Evolutionary conservation across 2,888 invertebrate genomes (phyloP).

Genomic region (Sesia bembeciformis): DNA sequence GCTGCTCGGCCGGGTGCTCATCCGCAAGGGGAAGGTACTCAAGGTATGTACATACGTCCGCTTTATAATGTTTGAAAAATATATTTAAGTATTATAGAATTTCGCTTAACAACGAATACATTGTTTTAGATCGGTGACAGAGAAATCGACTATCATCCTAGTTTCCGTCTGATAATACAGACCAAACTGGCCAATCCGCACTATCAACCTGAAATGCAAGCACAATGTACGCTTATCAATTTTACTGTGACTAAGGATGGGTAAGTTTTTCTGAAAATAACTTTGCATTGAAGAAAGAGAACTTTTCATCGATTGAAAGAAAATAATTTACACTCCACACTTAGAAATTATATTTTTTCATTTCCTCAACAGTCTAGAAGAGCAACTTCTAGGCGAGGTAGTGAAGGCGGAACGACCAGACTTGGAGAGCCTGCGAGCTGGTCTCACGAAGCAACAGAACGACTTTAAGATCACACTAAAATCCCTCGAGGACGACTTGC

Average conservation of each 20-base stretch:
- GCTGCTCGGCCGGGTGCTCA: slow-evolving; percentile 88
- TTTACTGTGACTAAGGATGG: slow-evolving; percentile 96
- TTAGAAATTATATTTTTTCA: neutral
- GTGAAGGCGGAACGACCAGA: slow-evolving; percentile 95
- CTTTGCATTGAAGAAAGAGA: no score
- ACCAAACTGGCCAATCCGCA: slow-evolving; percentile 97
- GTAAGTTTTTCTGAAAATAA: slow-evolving; percentile 18
- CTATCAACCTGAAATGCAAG: slow-evolving; percentile 97
- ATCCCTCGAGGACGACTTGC: slow-evolving; percentile 90
- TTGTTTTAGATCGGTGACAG: slow-evolving; percentile 91
- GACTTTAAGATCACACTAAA: slow-evolving; percentile 95
- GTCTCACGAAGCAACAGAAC: slow-evolving; percentile 93
- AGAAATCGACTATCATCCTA: slow-evolving; percentile 90
- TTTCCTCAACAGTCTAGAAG: slow-evolving; percentile 78
- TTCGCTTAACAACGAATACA: neutral
- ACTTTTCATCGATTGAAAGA: no score
- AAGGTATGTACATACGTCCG: slow-evolving; percentile 41
- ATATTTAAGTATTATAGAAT: neutral
- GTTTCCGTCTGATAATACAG: slow-evolving; percentile 89
- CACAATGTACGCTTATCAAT: slow-evolving; percentile 95
- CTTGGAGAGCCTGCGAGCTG: slow-evolving; percentile 86
- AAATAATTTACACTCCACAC: no score
- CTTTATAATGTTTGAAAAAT: neutral
- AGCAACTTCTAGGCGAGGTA: slow-evolving; percentile 93
- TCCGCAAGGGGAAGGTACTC: slow-evolving; percentile 87